Conservation (phyloP, 1,140 invertebrate species). For the Acromyrmex heyeri region DNA sequence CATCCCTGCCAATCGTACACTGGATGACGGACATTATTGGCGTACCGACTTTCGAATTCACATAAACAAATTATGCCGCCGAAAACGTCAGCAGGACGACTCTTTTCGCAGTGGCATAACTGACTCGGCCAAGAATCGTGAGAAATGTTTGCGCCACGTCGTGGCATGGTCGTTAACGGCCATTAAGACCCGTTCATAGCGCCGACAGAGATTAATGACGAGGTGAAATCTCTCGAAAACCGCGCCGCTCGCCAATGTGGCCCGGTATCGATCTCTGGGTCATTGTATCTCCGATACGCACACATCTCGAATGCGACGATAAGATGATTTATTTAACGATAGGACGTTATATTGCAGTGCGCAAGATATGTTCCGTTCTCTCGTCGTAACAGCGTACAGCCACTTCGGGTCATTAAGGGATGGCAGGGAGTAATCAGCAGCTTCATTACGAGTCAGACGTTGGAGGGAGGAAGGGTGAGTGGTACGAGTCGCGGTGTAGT, state of each 20-base stretch:
- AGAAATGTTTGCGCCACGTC: conserved; percentile 56
- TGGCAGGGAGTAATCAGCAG: neutral
- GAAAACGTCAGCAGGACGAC: conserved; percentile 10
- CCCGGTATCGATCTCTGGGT: conserved; percentile 36
- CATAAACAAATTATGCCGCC: conserved; percentile 51
- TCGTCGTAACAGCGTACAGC: neutral
- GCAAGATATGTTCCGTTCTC: neutral
- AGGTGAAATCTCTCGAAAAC: conserved; percentile 60
- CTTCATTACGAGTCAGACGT: conserved; percentile 29
- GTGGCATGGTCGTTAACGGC: conserved; percentile 56
- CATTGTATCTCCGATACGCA: conserved; percentile 39
- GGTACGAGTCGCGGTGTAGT: conserved; percentile 11
- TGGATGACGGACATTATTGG: neutral
- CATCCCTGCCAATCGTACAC: neutral
- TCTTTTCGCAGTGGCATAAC: conserved; percentile 22
- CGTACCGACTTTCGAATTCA: neutral
- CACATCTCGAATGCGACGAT: conserved; percentile 1
- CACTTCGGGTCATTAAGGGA: neutral
- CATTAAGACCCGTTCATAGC: conserved; percentile 58
- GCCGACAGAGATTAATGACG: conserved; percentile 66
- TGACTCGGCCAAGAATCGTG: conserved; percentile 47
- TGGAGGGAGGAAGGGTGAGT: neutral
- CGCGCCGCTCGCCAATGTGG: neutral
- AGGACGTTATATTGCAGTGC: neutral
- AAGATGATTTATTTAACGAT: conserved; percentile 38